These are phyloP conservation scores for Bombus haemorrhoidalis DNA, from an alignment of 1,140 invertebrate genomes.

Conservation along the genomic window DNA sequence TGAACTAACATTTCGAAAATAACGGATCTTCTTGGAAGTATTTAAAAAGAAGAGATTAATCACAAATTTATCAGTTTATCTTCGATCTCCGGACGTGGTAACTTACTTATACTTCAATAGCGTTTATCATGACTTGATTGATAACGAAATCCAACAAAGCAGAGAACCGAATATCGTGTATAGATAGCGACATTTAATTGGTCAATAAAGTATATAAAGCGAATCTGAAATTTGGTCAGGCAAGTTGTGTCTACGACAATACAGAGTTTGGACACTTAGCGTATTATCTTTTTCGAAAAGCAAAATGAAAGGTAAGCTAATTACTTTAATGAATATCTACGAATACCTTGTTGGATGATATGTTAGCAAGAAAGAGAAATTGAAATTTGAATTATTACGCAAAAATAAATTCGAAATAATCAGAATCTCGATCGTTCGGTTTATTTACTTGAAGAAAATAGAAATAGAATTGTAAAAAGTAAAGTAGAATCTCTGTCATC, in stretches of 20 bases:
- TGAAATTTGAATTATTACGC: not conserved
- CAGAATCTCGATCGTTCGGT: too few relatives aligned
- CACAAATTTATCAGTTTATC: not conserved
- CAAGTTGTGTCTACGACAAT: not conserved
- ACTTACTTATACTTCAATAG: slow-evolving; percentile 19
- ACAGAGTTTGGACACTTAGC: not conserved
- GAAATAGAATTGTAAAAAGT: too few relatives aligned
- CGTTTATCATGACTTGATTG: not conserved
- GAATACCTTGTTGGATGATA: not conserved
- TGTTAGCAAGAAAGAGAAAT: not conserved
- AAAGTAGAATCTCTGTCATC: too few relatives aligned
- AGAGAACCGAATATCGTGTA: not conserved
- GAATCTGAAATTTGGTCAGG: slow-evolving; percentile 10
- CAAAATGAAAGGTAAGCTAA: slow-evolving; percentile 66
- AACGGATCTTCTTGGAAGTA: not conserved
- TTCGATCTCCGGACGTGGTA: not conserved
- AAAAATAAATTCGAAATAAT: not conserved
- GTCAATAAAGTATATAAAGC: slow-evolving; percentile 58
- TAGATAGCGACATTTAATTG: not conserved
- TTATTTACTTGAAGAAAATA: too few relatives aligned
- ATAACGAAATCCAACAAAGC: slow-evolving; percentile 9
- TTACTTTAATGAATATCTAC: not conserved
- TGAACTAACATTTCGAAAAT: not conserved
- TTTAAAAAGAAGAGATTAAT: not conserved
- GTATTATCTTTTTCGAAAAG: not conserved